Conservation (phyloP, 2,888 invertebrate genomes). For the Agrochola circellaris region DNA sequence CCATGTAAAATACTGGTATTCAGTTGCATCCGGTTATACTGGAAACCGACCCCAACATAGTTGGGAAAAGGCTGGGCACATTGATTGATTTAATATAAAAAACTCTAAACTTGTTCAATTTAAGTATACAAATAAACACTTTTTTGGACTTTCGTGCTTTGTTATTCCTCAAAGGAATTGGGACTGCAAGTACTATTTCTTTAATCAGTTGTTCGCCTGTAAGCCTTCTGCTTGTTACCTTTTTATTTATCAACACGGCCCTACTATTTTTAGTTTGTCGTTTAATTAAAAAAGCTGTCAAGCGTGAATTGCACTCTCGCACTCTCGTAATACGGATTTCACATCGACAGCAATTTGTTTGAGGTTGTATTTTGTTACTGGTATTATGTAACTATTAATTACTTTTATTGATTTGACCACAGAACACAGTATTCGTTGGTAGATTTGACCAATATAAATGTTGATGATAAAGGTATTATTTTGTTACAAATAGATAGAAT, state of each 20-base stretch:
- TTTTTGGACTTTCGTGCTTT: not conserved
- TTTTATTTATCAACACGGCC: slow-evolving; percentile 7
- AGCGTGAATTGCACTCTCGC: slow-evolving; percentile 45
- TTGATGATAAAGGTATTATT: not conserved
- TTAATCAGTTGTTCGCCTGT: not conserved
- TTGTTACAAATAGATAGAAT: not conserved
- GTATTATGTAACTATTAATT: slow-evolving; percentile 52
- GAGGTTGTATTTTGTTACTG: slow-evolving; percentile 32
- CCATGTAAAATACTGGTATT: no score
- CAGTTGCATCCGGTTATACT: no score
- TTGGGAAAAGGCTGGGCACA: no score
- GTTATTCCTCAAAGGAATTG: not conserved
- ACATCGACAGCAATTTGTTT: slow-evolving; percentile 45
- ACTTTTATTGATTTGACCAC: slow-evolving; percentile 51
- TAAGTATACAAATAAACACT: not conserved
- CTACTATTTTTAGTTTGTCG: slow-evolving; percentile 41
- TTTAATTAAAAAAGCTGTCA: slow-evolving; percentile 60
- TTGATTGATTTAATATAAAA: no score
- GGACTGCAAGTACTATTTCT: not conserved
- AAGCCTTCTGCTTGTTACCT: slow-evolving; percentile 19
- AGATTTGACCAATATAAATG: not conserved
- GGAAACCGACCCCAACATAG: no score
- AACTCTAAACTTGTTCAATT: not conserved
- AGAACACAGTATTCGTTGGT: not conserved
- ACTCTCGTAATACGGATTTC: slow-evolving; percentile 53